Conservation (phyloP, 2,797 vertebrate genomes). For the Octomys mimax region DNA sequence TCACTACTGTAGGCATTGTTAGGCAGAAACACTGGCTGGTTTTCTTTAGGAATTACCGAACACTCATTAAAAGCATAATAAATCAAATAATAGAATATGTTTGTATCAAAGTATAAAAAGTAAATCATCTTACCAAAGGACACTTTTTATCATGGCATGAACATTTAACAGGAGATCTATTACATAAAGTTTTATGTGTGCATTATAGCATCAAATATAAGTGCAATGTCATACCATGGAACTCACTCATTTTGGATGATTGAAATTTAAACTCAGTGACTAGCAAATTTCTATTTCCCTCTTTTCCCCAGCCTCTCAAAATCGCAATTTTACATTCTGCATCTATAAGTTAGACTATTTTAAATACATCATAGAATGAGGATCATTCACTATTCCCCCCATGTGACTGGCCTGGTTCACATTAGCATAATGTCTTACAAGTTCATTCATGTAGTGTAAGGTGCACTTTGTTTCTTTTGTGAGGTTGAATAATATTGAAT, state of each 20-base stretch:
- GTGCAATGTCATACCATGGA: neutral
- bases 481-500: neutral
- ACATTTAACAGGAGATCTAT: neutral
- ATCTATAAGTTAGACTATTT: neutral
- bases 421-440: no score
- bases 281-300: neutral
- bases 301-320: neutral
- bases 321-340: neutral
- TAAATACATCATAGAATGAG: neutral
- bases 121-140: neutral
- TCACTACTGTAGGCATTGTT: neutral
- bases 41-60: slow-evolving; percentile 44
- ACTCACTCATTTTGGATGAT: neutral
- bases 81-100: slow-evolving; percentile 4
- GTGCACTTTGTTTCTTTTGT: neutral
- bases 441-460: neutral
- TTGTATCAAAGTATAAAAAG: slow-evolving; percentile 13
- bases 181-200: neutral
- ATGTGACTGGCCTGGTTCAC: neutral
- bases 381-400: neutral
- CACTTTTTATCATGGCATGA: neutral
- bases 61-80: slow-evolving; percentile 41
- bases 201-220: neutral
- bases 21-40: slow-evolving; percentile 17
- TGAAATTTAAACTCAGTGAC: neutral